These are phyloP conservation scores for Pseudocheirus occidentalis DNA, from an alignment of 2,797 vertebrate genomes.

Conservation along the genomic window DNA sequence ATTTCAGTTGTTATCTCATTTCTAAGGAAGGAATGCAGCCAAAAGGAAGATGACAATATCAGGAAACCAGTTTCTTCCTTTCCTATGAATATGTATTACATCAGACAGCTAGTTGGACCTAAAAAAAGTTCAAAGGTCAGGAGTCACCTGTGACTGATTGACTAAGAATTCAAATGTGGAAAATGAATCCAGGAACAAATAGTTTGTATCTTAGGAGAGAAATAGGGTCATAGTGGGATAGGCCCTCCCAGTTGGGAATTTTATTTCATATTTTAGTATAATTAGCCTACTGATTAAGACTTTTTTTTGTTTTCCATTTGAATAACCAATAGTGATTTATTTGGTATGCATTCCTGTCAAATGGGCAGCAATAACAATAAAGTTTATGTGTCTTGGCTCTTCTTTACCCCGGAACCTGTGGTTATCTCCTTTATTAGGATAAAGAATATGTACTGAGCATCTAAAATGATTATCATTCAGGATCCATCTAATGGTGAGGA, in stretches of 20 bases:
- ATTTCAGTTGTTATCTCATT: slow-evolving; percentile 51
- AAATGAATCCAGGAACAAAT: slow-evolving; percentile 48
- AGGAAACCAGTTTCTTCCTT: slow-evolving; percentile 44
- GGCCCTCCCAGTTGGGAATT: slow-evolving; percentile 56
- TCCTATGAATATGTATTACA: background rate
- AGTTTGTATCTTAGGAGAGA: slow-evolving; percentile 66
- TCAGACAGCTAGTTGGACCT: slow-evolving; percentile 17
- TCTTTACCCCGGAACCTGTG: slow-evolving; percentile 67
- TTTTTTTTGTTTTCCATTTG: slow-evolving; percentile 77
- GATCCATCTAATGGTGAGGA: slow-evolving; percentile 14
- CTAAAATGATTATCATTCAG: slow-evolving; percentile 69
- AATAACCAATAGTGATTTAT: slow-evolving; percentile 69
- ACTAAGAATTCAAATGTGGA: slow-evolving; percentile 46
- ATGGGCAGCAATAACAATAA: slow-evolving; percentile 74
- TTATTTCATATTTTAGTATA: slow-evolving; percentile 74
- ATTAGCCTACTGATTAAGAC: slow-evolving; percentile 76
- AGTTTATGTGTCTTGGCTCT: slow-evolving; percentile 77
- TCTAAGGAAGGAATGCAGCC: slow-evolving; percentile 56
- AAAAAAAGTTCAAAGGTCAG: slow-evolving; percentile 57
- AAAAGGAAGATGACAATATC: slow-evolving; percentile 53
- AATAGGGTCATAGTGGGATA: slow-evolving; percentile 56
- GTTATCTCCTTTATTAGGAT: slow-evolving; percentile 58
- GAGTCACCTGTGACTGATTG: slow-evolving; percentile 57
- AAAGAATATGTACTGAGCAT: slow-evolving; percentile 60
- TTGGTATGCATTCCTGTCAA: slow-evolving; percentile 71